Conservation (phyloP, 64 coral and sea anemone genomes). For the Porites australiensis region DNA sequence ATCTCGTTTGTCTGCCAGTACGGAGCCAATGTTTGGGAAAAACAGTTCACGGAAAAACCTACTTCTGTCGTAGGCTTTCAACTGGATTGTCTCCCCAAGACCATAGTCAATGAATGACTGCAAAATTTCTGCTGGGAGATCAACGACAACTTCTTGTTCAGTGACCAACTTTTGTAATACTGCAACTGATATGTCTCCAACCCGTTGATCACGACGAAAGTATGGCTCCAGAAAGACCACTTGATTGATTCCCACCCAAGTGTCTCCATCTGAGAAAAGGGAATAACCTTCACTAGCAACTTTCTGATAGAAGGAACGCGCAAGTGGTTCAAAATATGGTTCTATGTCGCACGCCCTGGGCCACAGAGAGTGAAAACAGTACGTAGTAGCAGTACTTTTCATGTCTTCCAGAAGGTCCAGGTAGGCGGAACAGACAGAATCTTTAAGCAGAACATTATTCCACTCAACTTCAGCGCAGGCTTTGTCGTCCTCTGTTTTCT, state of each 20-base stretch:
- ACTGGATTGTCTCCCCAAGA: background rate
- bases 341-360: slow-evolving; percentile 30
- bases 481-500: slow-evolving; percentile 76
- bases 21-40: slow-evolving; percentile 28
- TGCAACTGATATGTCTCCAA: slow-evolving; percentile 64
- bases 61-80: slow-evolving; percentile 21
- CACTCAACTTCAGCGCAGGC: slow-evolving; percentile 60
- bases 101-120: slow-evolving; percentile 26
- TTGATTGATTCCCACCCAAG: slow-evolving; percentile 35
- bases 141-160: slow-evolving; percentile 27
- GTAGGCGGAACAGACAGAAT: slow-evolving; percentile 63
- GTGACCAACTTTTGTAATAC: slow-evolving; percentile 33
- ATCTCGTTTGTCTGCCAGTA: slow-evolving; percentile 21
- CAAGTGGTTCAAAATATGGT: slow-evolving; percentile 1
- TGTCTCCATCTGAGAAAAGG: slow-evolving; percentile 62
- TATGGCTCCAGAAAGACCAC: slow-evolving; percentile 57
- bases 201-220: background rate
- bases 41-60: slow-evolving; percentile 59
- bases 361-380: slow-evolving; percentile 73
- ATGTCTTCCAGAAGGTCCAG: slow-evolving; percentile 57
- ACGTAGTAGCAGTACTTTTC: background rate
- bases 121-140: slow-evolving; percentile 60
- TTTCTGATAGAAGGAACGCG: slow-evolving; percentile 54
- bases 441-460: slow-evolving; percentile 79
- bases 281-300: background rate